These are phyloP conservation scores for Ovis aries DNA, from an alignment of 2,113 vertebrate species.

Conservation along the genomic window DNA sequence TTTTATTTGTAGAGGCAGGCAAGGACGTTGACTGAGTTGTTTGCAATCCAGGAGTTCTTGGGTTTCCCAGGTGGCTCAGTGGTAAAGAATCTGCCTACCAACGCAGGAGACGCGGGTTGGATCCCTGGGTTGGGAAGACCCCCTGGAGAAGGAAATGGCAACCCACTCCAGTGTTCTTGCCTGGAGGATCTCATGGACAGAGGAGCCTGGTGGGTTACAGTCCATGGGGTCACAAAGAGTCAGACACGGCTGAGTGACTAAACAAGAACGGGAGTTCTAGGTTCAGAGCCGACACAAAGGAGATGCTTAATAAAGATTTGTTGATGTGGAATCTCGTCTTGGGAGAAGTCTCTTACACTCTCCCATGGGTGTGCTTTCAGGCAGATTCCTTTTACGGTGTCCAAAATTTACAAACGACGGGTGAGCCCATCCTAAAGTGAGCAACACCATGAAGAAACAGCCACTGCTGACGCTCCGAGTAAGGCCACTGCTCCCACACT, in stretches of 20 bases:
- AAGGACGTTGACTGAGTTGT: background rate
- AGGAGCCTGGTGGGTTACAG: background rate
- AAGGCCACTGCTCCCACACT: background rate
- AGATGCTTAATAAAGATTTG: background rate
- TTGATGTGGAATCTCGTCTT: background rate
- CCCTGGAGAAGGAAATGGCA: background rate
- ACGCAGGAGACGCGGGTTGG: rapidly evolving
- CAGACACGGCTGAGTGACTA: background rate
- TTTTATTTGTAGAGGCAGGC: background rate
- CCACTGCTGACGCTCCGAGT: rapidly evolving
- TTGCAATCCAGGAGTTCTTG: background rate
- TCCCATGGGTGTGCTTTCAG: background rate
- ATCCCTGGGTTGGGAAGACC: background rate
- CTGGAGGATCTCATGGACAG: background rate
- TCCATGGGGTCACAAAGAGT: background rate
- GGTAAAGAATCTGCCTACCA: background rate
- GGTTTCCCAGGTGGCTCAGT: background rate
- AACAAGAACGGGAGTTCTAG: background rate
- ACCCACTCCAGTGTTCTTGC: background rate
- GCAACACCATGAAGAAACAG: background rate
- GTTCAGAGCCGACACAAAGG: background rate
- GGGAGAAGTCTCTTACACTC: background rate
- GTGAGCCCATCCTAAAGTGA: background rate
- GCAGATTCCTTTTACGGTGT: background rate
- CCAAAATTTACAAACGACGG: background rate